These are phyloP conservation scores for Lepisosteus oculatus DNA, from an alignment of 2,113 vertebrate species.

Conservation along the genomic window DNA sequence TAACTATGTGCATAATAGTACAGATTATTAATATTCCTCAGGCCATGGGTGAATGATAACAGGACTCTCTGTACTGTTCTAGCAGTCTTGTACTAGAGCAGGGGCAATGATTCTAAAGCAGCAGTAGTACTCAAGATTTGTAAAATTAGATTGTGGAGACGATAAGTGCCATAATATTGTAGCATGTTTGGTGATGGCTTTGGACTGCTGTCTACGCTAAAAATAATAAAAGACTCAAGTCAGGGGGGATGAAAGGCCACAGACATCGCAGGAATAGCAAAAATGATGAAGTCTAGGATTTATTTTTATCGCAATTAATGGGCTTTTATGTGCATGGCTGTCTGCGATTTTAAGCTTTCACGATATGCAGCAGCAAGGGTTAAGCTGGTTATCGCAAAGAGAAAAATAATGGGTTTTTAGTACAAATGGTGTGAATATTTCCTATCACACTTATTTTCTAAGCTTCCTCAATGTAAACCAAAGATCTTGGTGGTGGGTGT, in stretches of 20 bases:
- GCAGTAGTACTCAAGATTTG: background rate
- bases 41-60: background rate
- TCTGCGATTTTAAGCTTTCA: no score
- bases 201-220: background rate
- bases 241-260: background rate
- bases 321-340: conserved; percentile 6
- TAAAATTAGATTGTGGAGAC: conserved; percentile 10
- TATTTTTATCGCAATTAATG: conserved; percentile 10
- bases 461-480: no score
- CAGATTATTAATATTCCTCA: background rate
- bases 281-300: background rate
- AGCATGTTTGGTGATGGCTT: background rate
- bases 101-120: background rate
- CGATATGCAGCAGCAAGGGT: no score
- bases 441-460: no score
- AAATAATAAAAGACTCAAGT: background rate
- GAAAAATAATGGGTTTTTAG: no score
- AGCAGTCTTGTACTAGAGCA: background rate
- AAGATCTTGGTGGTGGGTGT: no score
- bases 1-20: background rate
- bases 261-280: background rate
- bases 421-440: no score
- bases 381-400: no score
- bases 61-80: background rate
- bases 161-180: no score